phyloP scores from a whole-genome alignment of 1,140 invertebrate genomes.

The Diabrotica undecimpunctata region DNA sequence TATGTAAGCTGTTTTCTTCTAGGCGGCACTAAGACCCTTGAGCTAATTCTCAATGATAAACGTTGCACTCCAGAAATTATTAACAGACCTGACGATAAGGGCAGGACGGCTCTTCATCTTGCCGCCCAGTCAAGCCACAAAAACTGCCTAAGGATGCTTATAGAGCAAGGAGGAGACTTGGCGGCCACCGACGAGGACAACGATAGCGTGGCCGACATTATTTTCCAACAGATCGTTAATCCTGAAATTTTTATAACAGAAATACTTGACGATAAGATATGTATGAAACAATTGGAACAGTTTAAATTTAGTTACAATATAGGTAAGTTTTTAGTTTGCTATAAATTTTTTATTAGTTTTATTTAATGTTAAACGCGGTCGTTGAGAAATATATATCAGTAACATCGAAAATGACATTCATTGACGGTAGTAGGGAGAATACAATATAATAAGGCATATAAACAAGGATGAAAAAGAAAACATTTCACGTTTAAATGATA shows the following conservation, averaged over 20 bases:
- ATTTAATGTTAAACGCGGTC: too few species aligned
- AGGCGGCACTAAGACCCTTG: constrained; percentile 20
- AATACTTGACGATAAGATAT: constrained; percentile 19
- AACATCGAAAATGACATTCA: too few species aligned
- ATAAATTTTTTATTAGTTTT: too few species aligned
- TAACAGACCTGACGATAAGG: constrained; percentile 20
- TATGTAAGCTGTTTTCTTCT: not conserved
- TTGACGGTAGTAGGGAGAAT: too few species aligned
- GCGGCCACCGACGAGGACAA: constrained; percentile 10
- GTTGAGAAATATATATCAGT: too few species aligned
- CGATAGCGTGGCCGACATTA: constrained; percentile 25
- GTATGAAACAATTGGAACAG: constrained; percentile 6
- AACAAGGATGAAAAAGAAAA: too few species aligned
- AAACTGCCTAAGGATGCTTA: constrained; percentile 22
- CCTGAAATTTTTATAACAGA: constrained; percentile 26
- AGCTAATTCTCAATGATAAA: constrained; percentile 20
- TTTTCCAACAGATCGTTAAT: constrained; percentile 21
- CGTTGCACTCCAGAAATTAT: constrained; percentile 20
- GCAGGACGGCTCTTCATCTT: constrained; percentile 24
- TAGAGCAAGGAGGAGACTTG: constrained; percentile 21
- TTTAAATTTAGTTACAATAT: constrained; percentile 12
- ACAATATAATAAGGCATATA: too few species aligned
- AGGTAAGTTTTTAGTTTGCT: constrained; percentile 19
- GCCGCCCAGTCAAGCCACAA: constrained; percentile 22
- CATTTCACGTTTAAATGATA: too few species aligned